Evolutionary conservation across 2,797 vertebrate species (phyloP), one percentile per base, ranked within the genome.

Genomic region (Acanthopagrus latus): DNA sequence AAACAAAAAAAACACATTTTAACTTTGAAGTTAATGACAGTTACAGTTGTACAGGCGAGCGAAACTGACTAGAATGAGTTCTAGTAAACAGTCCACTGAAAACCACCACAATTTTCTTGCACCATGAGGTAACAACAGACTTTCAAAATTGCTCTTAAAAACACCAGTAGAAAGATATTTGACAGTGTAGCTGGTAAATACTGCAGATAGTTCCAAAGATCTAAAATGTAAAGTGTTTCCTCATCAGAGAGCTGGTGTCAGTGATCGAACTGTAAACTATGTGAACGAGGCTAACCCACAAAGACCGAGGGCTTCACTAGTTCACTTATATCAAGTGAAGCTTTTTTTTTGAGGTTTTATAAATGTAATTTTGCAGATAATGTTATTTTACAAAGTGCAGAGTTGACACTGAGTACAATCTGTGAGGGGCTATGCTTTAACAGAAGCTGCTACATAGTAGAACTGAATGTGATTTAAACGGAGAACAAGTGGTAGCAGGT

Each of bases 121-220:
- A 74, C 63, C 52, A 55, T 69, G 80, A 91, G 77, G 85, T 86
- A 86, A 85, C 55, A 56, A 14, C 46, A 80, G 23, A 73, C 65
- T 67, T 75, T 48, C 54, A 60, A 72, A 70, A 54, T 4, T n/a
- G 14, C 13, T 38, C 38, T 38, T 38, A 38, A 9, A 38, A 9
- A 38, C 38, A 38, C 25, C 71, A 23, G 55, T 47, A 47, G 38
- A 76, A 65, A 59, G 41, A 21, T 16, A 20, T 25, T 41, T 51
- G 58, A 68, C 54, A 60, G 58, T 62, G 16, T 17, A 48, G 58
- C 70, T 46, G 73, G 48, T 72, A 48, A 71, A 25, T 0, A 52
- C 44, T 16, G 11, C 55, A 77, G 44, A 74, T 48, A 50, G 10
- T 47, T 2, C 33, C 10, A 51, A 51, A 33, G 33, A 74, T 41